Evolutionary conservation across 2,888 invertebrate genomes (phyloP).

Genomic region (Aphelenchoides bicaudatus): DNA sequence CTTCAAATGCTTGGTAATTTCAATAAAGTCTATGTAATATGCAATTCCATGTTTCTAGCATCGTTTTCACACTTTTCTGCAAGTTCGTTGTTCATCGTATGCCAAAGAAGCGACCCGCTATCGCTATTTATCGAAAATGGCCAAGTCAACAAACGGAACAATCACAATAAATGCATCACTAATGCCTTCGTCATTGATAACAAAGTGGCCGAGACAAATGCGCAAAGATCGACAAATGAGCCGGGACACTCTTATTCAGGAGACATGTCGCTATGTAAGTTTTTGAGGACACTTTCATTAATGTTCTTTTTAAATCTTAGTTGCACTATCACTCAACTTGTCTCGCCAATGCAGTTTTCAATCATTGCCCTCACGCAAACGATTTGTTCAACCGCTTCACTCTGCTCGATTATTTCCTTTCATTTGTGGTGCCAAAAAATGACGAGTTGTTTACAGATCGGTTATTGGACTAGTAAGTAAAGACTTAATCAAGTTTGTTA

Average conservation of each 20-base stretch:
- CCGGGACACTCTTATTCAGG: conserved; percentile 15
- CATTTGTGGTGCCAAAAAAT: conserved; percentile 33
- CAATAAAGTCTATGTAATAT: too few species aligned
- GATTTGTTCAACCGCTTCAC: conserved; percentile 37
- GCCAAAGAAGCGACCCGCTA: conserved; percentile 33
- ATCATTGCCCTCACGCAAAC: conserved; percentile 32
- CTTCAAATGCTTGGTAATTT: conserved; percentile 16
- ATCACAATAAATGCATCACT: too few species aligned
- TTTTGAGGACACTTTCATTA: conserved; percentile 25
- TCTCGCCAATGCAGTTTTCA: conserved; percentile 32
- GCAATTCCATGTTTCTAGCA: too few species aligned
- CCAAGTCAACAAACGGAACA: conserved; percentile 3
- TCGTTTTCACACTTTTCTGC: conserved; percentile 39
- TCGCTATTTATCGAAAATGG: conserved; percentile 14
- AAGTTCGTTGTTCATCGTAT: conserved; percentile 39
- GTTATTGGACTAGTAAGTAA: conserved; percentile 36
- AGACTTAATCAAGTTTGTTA: too few species aligned
- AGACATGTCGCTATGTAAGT: conserved; percentile 34
- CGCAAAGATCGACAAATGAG: too few species aligned
- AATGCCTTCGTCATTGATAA: too few species aligned
- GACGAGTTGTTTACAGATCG: conserved; percentile 34
- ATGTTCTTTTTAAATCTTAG: neutral
- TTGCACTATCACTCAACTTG: conserved; percentile 17
- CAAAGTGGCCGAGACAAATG: too few species aligned
- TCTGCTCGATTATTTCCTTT: conserved; percentile 38